Evolutionary conservation across 2,797 vertebrate species (phyloP), one percentile per base, ranked within the genome.

Genomic region (Onychomys torridus): DNA sequence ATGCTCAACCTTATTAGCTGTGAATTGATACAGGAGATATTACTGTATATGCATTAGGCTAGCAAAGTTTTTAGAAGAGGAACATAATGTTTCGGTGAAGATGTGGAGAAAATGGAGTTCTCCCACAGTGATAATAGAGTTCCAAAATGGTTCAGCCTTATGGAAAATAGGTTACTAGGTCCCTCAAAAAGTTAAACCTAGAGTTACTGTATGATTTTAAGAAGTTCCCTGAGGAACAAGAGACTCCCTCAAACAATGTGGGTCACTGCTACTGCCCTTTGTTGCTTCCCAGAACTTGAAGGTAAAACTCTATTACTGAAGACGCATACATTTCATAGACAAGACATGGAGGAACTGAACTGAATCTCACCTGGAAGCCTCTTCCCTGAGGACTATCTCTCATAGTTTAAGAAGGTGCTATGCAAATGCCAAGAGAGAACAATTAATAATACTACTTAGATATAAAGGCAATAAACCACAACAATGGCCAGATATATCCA

Each of bases 121-220:
- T 81, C 23, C 52, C 1, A 69, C 27, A 67, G 32, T 34, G 7
- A 59, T 75, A 52, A 82, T 21, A 11, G 25, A 34, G 65, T 82
- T 69, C 17, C 57, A 78, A 91, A 81, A 91, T 52, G 34, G 34
- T 65, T 55, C 32, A 63, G 71, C 43, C 77, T 61, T 67, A 19
- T 73, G 78, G 43, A 78, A 94, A 89, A 71, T 21, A 88, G 12
- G 46, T 59, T 88, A 40, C 37, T 11, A 43, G 19, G 43, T 63
- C 85, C 67, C 69, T 95, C 34, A 57, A 67, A 93, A 93, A 91
- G 40, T 52, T 87, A 69, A 94, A 78, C 32, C 89, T 49, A 52
- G 65, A 82, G 52, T 82, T 90, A 61, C 13, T 32, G 10, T 43
- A 12, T 75, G 71, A 94, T 52, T 4, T 87, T 90, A 76, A 63